phyloP scores from a whole-genome alignment of 2,113 vertebrate genomes.

The Vanacampus margaritifer region DNA sequence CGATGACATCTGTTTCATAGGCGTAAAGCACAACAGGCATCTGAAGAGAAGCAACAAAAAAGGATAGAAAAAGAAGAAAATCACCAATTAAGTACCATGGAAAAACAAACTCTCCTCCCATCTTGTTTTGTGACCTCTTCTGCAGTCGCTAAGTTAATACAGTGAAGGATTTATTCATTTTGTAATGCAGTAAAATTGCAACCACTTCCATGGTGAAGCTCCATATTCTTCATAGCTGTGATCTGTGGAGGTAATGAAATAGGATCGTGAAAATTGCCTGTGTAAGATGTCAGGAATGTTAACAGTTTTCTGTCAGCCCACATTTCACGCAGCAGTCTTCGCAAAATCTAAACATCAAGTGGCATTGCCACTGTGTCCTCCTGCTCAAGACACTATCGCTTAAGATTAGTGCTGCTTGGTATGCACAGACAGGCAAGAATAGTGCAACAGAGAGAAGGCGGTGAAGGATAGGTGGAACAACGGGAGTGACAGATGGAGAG shows the following conservation, averaged over 20 bases:
- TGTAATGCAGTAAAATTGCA: neutral
- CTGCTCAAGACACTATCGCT: constrained; percentile 29
- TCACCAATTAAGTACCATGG: constrained; percentile 13
- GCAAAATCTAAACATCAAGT: constrained; percentile 39
- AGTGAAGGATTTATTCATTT: constrained; percentile 13
- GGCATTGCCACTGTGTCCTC: constrained; percentile 24
- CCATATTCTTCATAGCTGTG: constrained; percentile 33
- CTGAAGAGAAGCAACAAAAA: constrained; percentile 40
- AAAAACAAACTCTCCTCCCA: constrained; percentile 34
- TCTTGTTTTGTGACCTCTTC: constrained; percentile 29
- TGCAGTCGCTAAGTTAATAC: constrained; percentile 19
- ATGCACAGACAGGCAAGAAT: constrained; percentile 36
- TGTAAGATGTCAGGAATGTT: constrained; percentile 41
- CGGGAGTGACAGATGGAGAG: constrained; percentile 43
- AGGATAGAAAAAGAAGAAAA: constrained; percentile 33
- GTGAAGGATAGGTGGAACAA: constrained; percentile 41
- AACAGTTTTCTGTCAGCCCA: constrained; percentile 28
- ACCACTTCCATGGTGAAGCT: constrained; percentile 29
- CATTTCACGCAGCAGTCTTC: constrained; percentile 44
- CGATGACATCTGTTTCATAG: constrained; percentile 61
- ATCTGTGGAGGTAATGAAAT: constrained; percentile 42
- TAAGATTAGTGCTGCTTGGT: constrained; percentile 46
- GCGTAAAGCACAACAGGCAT: constrained; percentile 54
- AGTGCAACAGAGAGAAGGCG: constrained; percentile 21
- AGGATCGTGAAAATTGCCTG: constrained; percentile 46